Conservation (phyloP, 2,113 vertebrate species). For the Lipophrys pholis region DNA sequence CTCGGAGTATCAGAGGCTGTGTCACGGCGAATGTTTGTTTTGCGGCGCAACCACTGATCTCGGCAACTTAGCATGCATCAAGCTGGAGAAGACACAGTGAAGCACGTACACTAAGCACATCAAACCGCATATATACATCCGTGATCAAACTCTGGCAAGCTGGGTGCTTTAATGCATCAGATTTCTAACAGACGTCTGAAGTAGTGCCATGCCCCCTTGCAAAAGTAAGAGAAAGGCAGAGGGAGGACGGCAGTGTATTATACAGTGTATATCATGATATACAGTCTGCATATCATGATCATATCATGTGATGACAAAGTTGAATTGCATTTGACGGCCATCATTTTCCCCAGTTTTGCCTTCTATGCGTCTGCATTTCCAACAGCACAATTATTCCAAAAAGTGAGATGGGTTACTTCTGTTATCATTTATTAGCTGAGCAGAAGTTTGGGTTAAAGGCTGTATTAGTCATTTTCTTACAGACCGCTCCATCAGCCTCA, state of each 20-base stretch:
- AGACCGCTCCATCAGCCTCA: too few relatives aligned
- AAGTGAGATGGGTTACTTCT: neutral
- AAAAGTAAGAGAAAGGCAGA: conserved; percentile 6
- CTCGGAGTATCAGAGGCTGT: neutral
- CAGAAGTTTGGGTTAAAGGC: neutral
- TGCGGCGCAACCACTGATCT: conserved; percentile 17
- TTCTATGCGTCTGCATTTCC: neutral
- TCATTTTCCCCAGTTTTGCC: neutral
- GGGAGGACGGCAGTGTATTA: neutral
- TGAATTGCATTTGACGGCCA: neutral
- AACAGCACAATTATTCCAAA: neutral
- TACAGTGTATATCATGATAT: too few relatives aligned
- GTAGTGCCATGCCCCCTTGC: neutral
- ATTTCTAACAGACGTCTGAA: conserved; percentile 19
- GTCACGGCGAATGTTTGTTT: conserved; percentile 11
- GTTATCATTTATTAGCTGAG: neutral
- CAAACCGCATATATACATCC: conserved; percentile 54
- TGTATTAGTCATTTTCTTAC: neutral
- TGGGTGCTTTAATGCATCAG: conserved; percentile 15
- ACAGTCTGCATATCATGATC: neutral
- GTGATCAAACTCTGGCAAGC: conserved; percentile 30
- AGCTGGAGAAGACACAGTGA: conserved; percentile 8
- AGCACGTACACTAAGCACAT: conserved; percentile 24
- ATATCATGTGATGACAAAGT: neutral
- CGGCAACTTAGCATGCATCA: conserved; percentile 20